Conservation (phyloP, 2,888 invertebrate species). For the Catocala sponsa region DNA sequence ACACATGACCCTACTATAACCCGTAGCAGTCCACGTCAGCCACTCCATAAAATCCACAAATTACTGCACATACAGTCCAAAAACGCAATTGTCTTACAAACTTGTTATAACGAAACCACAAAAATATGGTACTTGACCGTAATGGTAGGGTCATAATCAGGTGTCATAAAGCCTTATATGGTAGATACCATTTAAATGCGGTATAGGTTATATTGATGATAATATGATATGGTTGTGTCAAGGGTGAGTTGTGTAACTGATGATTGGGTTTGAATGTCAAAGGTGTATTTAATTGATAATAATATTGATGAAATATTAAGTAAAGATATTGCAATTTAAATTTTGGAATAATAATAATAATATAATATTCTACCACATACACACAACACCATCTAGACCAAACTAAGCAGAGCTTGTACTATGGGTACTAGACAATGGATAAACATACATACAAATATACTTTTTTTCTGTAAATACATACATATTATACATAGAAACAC, state of each 20-base stretch:
- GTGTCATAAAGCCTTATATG: constrained; percentile 6
- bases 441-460: no score
- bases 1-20: neutral
- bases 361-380: no score
- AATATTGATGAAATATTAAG: no score
- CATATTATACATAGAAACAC: no score
- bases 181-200: neutral
- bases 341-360: no score
- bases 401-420: no score
- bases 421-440: no score
- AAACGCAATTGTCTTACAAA: constrained; percentile 5
- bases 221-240: constrained; percentile 4
- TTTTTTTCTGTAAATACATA: no score
- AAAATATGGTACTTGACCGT: constrained; percentile 2
- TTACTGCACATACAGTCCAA: neutral
- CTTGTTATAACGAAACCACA: constrained; percentile 6
- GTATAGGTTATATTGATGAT: neutral
- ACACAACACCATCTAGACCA: no score
- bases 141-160: constrained; percentile 9
- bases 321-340: no score
- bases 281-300: no score
- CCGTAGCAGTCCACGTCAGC: neutral
- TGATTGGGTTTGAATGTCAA: neutral
- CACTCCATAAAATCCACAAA: neutral
- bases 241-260: constrained; percentile 5